Base-by-base conservation (phyloP, 2,888 invertebrate genomes). In the Agrypnus murinus region DNA sequence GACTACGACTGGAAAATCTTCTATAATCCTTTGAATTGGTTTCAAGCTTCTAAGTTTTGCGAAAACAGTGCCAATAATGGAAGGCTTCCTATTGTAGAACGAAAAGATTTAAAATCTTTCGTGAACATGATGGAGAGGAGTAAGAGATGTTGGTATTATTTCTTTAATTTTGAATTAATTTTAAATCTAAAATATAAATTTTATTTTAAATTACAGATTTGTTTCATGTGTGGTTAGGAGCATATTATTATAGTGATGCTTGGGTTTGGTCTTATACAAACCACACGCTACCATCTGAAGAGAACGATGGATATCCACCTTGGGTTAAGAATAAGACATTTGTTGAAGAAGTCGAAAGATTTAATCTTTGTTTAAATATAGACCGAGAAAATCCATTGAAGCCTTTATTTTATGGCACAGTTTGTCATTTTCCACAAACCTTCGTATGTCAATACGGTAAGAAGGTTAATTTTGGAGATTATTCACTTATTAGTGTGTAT, bases 371-470 rank as follows among this genome's bases (percentile, higher is more conserved):
- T 15, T 17, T 62, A 5, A 62, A 62, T 19, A 36, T 62, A 14
- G 62, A 62, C 19, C 36, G 62, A 2, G 62, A 62, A 14, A 38
- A 62, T 50, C 8, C 48, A 14, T 14, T 62, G 14, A 17, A 17
- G 6, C n/a, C 48, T 1, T 17, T 62, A n/a, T 48, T 48, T n/a
- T 62, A 62, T 14, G 62, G 62, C 1, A 62, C 48, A 0, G 0
- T n/a, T 17, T 62, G 62, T 19, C 5, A 7, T 17, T 50, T 5
- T 17, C 19, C 62, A 0, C 62, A 62, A 62, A 6, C 2, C 0
- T 62, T 48, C n/a, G 12, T 62, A 9, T 62, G 62, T 36, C 62
- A 62, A 12, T 62, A 48, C 34, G 62, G 62, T 62, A 48, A 8
- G 10, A 14, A n/a, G n/a, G n/a, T n/a, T n/a, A n/a, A n/a, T n/a